Conservation (phyloP, 2,113 vertebrate species). For the Nothobranchius furzeri region DNA sequence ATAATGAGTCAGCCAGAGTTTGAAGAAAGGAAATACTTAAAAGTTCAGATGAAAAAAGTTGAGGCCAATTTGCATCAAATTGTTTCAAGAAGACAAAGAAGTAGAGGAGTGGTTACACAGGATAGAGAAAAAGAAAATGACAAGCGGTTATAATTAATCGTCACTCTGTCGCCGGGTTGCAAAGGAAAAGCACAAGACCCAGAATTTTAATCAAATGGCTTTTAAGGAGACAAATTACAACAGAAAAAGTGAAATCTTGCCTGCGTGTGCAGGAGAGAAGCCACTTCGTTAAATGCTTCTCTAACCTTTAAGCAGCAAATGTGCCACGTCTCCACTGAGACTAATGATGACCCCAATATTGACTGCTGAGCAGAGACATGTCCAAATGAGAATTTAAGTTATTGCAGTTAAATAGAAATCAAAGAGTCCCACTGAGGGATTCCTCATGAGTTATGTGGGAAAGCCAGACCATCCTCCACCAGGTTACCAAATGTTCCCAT, state of each 20-base stretch:
- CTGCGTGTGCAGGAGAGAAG: background rate
- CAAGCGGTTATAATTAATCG: background rate
- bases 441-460: no score
- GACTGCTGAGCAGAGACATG: background rate
- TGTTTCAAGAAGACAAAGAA: background rate
- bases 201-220: background rate
- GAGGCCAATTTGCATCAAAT: background rate
- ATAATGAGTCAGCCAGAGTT: no score
- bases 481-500: no score
- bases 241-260: background rate
- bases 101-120: background rate
- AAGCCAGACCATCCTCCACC: no score
- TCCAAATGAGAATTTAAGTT: background rate
- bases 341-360: background rate
- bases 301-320: background rate
- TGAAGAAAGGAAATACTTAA: background rate
- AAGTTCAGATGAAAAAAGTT: background rate
- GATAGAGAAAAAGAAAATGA: background rate
- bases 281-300: background rate
- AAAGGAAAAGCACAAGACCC: no score
- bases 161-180: background rate
- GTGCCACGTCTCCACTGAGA: background rate
- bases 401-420: background rate
- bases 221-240: background rate
- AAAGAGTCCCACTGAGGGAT: background rate